Conservation (phyloP, 2,113 vertebrate species). For the Bombycilla garrulus region DNA sequence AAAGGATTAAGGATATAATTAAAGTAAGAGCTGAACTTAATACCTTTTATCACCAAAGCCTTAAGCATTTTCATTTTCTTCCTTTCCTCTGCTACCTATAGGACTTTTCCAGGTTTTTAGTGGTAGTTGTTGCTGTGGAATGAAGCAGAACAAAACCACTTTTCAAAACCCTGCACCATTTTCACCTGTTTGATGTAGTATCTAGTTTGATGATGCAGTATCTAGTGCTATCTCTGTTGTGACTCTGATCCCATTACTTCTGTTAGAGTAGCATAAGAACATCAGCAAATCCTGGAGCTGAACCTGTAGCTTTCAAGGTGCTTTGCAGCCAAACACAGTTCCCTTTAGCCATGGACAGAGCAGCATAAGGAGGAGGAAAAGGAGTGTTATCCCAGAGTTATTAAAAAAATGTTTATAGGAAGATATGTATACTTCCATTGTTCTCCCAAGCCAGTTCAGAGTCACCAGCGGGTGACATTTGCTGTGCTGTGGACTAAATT, state of each 20-base stretch:
- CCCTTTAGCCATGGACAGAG: neutral
- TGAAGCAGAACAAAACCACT: neutral
- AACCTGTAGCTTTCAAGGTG: neutral
- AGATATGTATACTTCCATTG: neutral
- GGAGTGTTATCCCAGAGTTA: neutral
- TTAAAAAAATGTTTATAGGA: neutral
- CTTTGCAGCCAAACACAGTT: neutral
- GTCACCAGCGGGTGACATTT: neutral
- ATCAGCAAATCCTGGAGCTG: neutral
- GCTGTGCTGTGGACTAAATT: neutral
- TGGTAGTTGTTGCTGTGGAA: neutral
- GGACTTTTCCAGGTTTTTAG: neutral
- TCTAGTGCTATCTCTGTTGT: neutral
- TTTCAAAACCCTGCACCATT: neutral
- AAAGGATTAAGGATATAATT: neutral
- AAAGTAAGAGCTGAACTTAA: neutral
- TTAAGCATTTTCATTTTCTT: neutral
- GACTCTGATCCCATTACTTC: neutral
- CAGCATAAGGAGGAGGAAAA: neutral
- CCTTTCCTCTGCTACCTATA: neutral
- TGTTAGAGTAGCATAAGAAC: neutral
- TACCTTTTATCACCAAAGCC: neutral
- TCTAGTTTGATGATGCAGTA: neutral
- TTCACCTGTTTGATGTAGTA: neutral
- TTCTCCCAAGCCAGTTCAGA: neutral